A percentile compares a stretch with the other conserved stretches of the same genome.
These are phyloP conservation scores for Mycogona germanica DNA, from an alignment of 2,888 invertebrate species.

Conservation along the genomic window DNA sequence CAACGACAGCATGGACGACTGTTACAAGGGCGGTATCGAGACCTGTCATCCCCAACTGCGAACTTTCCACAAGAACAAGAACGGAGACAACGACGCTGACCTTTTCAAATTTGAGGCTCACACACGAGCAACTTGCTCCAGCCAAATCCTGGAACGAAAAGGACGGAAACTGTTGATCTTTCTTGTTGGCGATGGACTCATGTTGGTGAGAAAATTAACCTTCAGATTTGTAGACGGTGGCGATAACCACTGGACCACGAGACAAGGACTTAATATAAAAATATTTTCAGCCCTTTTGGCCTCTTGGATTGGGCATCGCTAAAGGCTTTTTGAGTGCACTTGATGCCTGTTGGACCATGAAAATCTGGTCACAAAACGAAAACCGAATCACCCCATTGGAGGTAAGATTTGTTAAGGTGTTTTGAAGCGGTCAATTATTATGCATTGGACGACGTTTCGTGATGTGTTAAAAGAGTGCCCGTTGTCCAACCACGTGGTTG, in stretches of 20 bases:
- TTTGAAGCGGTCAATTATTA: not conserved
- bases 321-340: slow-evolving; percentile 43
- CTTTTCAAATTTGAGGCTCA: slow-evolving; percentile 46
- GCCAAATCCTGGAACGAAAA: slow-evolving; percentile 36
- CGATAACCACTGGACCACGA: not conserved
- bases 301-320: slow-evolving; percentile 44
- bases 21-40: not conserved
- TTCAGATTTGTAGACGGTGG: not conserved
- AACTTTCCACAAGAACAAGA: slow-evolving; percentile 25
- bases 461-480: not conserved
- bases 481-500: not conserved
- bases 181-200: slow-evolving; percentile 42
- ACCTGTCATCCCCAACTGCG: not conserved
- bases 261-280: not conserved
- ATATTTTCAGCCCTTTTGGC: slow-evolving; percentile 39
- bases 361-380: slow-evolving; percentile 37
- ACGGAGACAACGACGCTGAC: slow-evolving; percentile 41
- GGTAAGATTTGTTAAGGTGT: not conserved
- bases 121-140: slow-evolving; percentile 41
- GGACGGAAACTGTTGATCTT: slow-evolving; percentile 37
- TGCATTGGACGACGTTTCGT: not conserved
- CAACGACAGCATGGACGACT: slow-evolving; percentile 6
- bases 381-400: slow-evolving; percentile 21
- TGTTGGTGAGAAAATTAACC: slow-evolving; percentile 34
- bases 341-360: slow-evolving; percentile 43